These are phyloP conservation scores for Drosophila paramelanica DNA, from an alignment of 2,888 invertebrate species.

Conservation along the genomic window DNA sequence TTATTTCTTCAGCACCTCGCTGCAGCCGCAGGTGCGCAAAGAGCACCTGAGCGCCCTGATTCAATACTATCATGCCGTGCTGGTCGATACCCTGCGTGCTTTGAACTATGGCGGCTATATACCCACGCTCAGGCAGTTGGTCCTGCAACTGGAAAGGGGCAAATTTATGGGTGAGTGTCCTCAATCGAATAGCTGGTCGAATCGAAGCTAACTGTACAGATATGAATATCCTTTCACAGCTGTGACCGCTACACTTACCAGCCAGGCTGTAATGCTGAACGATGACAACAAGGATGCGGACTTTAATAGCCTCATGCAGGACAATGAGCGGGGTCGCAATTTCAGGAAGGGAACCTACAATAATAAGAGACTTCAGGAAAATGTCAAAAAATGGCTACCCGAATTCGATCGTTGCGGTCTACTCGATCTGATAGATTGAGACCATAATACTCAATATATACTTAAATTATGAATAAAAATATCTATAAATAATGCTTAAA, in stretches of 20 bases:
- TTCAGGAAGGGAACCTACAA: slow-evolving; percentile 64
- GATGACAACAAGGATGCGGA: slow-evolving; percentile 78
- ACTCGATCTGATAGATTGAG: slow-evolving; percentile 50
- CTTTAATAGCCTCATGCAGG: slow-evolving; percentile 65
- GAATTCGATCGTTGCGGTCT: slow-evolving; percentile 80
- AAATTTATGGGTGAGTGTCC: slow-evolving; percentile 74
- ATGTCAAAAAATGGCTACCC: slow-evolving; percentile 73
- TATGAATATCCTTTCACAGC: slow-evolving; percentile 44
- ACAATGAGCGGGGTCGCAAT: slow-evolving; percentile 66
- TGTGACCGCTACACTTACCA: slow-evolving; percentile 54
- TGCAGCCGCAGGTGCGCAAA: slow-evolving; percentile 69
- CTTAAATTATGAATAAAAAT: neutral
- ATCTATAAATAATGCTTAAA: neutral
- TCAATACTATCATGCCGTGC: slow-evolving; percentile 77
- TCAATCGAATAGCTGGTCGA: too few relatives aligned
- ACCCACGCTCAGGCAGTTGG: slow-evolving; percentile 79
- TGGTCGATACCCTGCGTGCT: slow-evolving; percentile 67
- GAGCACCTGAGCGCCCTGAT: slow-evolving; percentile 76
- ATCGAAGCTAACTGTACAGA: too few relatives aligned
- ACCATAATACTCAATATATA: neutral
- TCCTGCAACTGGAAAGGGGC: slow-evolving; percentile 75
- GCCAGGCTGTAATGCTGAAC: slow-evolving; percentile 74
- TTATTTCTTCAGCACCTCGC: slow-evolving; percentile 81
- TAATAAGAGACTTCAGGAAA: slow-evolving; percentile 74
- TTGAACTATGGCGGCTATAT: slow-evolving; percentile 72